These are phyloP conservation scores for Drosophila leonis DNA, from an alignment of 2,888 invertebrate genomes.

Conservation along the genomic window DNA sequence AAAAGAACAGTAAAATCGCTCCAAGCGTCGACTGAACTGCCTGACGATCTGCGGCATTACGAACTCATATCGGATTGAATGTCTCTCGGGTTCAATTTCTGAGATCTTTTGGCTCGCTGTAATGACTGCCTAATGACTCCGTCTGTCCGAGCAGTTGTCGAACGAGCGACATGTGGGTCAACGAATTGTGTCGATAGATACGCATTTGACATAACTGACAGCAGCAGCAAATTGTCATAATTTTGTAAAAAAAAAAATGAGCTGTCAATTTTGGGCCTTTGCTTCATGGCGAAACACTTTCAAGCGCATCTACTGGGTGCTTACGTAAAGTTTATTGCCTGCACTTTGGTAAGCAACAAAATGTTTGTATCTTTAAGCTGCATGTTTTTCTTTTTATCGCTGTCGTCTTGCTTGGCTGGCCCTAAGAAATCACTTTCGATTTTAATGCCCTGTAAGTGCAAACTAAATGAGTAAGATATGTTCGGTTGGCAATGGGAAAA, in stretches of 20 bases:
- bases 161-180: slow-evolving; percentile 68
- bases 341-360: slow-evolving; percentile 31
- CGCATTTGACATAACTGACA: slow-evolving; percentile 33
- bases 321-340: slow-evolving; percentile 59
- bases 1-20: slow-evolving; percentile 62
- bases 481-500: background rate
- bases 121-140: slow-evolving; percentile 68
- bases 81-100: slow-evolving; percentile 36
- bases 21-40: slow-evolving; percentile 28
- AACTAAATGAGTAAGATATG: background rate
- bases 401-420: slow-evolving; percentile 44
- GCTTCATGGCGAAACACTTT: slow-evolving; percentile 38
- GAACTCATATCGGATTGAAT: slow-evolving; percentile 27
- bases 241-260: slow-evolving; percentile 20
- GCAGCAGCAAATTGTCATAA: slow-evolving; percentile 43
- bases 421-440: slow-evolving; percentile 62
- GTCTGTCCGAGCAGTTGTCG: slow-evolving; percentile 7
- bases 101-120: slow-evolving; percentile 56
- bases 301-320: slow-evolving; percentile 27
- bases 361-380: slow-evolving; percentile 24
- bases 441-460: slow-evolving; percentile 38
- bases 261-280: slow-evolving; percentile 31
- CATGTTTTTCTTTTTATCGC: slow-evolving; percentile 22
- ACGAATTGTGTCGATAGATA: slow-evolving; percentile 47
- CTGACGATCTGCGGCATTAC: slow-evolving; percentile 43